Evolutionary conservation across 2,113 vertebrate genomes (phyloP), one percentile per base, ranked within the genome.

Genomic region (Pedionomus torquatus): DNA sequence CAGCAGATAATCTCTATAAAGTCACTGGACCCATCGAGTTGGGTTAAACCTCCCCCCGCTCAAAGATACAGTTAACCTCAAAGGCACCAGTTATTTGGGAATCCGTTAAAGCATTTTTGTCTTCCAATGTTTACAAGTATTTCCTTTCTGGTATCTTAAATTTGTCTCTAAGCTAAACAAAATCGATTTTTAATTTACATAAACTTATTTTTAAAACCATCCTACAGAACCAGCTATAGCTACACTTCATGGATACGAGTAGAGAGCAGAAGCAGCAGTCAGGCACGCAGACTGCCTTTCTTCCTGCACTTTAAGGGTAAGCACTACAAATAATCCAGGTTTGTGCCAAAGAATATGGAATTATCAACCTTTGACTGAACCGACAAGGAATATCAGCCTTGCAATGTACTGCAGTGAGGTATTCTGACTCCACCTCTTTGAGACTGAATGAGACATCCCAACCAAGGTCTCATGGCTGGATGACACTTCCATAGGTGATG

Each of bases 401-500:
- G 30, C 31, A 61, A 75, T 91, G 84, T 55, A 71, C 6, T 72
- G 65, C 82, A 68, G 90, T 63, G 72, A 75, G 55, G 19, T 88
- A 55, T 82, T 86, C 65, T 81, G 9, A 72, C 63, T 94, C 76
- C 39, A 31, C 83, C 28, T 60, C 91, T 93, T 94, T 69, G 68
- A 91, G 51, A 61, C 48, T 51, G 84, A 93, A 91, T 5, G 19
- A 74, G 81, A 96, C 64, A 98, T 83, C 44, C 57, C 80, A 92
- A 15, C 52, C 10, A 2, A 17, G 25, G 63, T 57, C 83, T 95
- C 78, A 57, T 55, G 95, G 83, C 68, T 96, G 76, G 89, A 46
- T 33, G 81, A 87, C 55, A 76, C 44, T 90, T 93, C 31, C 48
- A 28, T 6, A 94, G 70, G 44, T 92, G 39, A 55, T 24, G n/a